Evolutionary conservation across 2,888 invertebrate genomes (phyloP).

Genomic region (Oconnorella tubifera): DNA sequence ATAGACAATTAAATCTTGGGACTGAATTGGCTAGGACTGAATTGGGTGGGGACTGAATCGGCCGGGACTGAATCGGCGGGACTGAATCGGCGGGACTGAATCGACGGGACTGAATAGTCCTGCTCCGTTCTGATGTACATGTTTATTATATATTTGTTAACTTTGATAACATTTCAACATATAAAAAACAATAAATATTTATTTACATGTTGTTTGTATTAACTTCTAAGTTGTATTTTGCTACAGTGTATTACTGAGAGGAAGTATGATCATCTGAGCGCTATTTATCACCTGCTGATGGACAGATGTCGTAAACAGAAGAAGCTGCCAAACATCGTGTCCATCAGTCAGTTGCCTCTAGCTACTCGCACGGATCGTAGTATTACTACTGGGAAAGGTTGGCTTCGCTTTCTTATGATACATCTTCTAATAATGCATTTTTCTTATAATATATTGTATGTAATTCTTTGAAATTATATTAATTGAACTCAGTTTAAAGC

Average conservation of each 20-base stretch:
- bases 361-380: constrained; percentile 56
- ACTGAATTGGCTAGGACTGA: no score
- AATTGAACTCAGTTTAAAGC: no score
- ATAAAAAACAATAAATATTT: no score
- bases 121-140: no score
- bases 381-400: constrained; percentile 59
- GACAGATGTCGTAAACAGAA: constrained; percentile 59
- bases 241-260: constrained; percentile 75
- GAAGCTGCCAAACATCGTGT: constrained; percentile 28
- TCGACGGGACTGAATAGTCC: no score
- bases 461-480: no score
- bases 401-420: constrained; percentile 25
- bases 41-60: no score
- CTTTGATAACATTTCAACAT: not conserved
- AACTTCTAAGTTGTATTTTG: not conserved
- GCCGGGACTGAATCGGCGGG: no score
- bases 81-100: no score
- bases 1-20: no score
- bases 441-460: no score
- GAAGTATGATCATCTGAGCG: constrained; percentile 86
- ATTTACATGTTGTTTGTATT: not conserved
- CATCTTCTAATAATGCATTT: no score
- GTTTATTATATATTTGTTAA: not conserved
- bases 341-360: constrained; percentile 43
- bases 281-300: constrained; percentile 84